Conservation (phyloP, 2,797 vertebrate genomes). For the Coranthus polyacanthus region DNA sequence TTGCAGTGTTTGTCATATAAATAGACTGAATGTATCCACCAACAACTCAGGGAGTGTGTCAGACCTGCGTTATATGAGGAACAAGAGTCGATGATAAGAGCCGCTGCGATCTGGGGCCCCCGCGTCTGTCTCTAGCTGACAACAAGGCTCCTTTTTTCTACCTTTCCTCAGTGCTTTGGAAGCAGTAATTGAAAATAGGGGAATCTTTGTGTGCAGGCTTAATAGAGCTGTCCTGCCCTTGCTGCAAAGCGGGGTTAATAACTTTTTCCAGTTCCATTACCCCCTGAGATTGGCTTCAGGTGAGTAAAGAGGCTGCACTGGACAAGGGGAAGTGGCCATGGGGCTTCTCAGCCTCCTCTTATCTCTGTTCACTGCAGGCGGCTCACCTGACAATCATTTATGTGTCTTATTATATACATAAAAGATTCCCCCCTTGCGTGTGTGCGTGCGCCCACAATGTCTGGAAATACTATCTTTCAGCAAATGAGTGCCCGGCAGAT, state of each 20-base stretch:
- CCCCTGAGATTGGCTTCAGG: constrained; percentile 83
- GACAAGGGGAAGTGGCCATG: constrained; percentile 68
- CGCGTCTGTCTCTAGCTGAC: constrained; percentile 53
- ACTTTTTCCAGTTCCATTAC: constrained; percentile 86
- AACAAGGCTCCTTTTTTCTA: constrained; percentile 63
- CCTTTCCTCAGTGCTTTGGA: constrained; percentile 59
- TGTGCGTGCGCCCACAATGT: constrained; percentile 17
- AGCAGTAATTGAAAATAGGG: constrained; percentile 78
- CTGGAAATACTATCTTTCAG: constrained; percentile 19
- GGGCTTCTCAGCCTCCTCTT: constrained; percentile 60
- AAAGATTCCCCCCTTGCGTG: constrained; percentile 13
- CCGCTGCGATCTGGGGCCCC: constrained; percentile 67
- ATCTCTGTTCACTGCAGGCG: constrained; percentile 65
- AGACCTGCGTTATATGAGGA: constrained; percentile 44
- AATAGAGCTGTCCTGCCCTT: constrained; percentile 78
- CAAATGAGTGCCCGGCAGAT: constrained; percentile 40
- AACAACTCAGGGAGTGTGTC: constrained; percentile 65
- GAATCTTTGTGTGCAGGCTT: constrained; percentile 76
- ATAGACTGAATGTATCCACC: constrained; percentile 63
- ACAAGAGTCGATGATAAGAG: constrained; percentile 69
- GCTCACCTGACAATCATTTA: constrained; percentile 66
- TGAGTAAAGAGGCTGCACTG: constrained; percentile 78
- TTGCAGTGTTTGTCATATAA: constrained; percentile 73
- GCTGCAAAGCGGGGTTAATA: constrained; percentile 82
- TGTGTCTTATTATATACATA: constrained; percentile 55